These are phyloP conservation scores for Drosophila suboccidentalis DNA, from an alignment of 2,888 invertebrate genomes.

Conservation along the genomic window DNA sequence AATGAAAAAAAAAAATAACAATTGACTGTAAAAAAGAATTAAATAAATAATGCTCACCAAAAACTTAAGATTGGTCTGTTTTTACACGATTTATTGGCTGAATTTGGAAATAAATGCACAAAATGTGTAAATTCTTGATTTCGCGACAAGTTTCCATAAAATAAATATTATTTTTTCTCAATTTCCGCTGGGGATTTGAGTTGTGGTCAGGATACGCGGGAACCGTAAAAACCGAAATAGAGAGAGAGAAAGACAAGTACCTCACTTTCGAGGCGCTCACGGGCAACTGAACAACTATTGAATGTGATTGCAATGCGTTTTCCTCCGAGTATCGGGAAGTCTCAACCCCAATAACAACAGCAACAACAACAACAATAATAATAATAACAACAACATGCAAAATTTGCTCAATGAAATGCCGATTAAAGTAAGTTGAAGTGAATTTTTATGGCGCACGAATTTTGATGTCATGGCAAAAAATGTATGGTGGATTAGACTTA, in stretches of 20 bases:
- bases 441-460: slow-evolving; percentile 63
- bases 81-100: not conserved
- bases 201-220: slow-evolving; percentile 12
- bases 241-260: slow-evolving; percentile 17
- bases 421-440: slow-evolving; percentile 63
- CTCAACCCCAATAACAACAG: slow-evolving; percentile 17
- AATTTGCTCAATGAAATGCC: slow-evolving; percentile 61
- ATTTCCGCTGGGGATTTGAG: slow-evolving; percentile 7
- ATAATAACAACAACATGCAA: slow-evolving; percentile 33
- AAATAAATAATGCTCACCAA: not conserved
- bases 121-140: not conserved
- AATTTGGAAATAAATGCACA: not conserved
- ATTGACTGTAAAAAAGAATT: not conserved
- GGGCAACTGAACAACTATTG: slow-evolving; percentile 56
- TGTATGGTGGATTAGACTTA: slow-evolving; percentile 42
- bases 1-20: not conserved
- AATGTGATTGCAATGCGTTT: slow-evolving; percentile 45
- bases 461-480: slow-evolving; percentile 72
- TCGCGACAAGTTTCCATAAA: not conserved
- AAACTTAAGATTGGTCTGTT: not conserved
- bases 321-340: slow-evolving; percentile 39
- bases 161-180: not conserved
- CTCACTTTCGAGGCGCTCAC: slow-evolving; percentile 42
- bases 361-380: slow-evolving; percentile 22
- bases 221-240: not conserved